phyloP scores from a whole-genome alignment of 2,797 vertebrate species.

The Pseudochirops cupreus region DNA sequence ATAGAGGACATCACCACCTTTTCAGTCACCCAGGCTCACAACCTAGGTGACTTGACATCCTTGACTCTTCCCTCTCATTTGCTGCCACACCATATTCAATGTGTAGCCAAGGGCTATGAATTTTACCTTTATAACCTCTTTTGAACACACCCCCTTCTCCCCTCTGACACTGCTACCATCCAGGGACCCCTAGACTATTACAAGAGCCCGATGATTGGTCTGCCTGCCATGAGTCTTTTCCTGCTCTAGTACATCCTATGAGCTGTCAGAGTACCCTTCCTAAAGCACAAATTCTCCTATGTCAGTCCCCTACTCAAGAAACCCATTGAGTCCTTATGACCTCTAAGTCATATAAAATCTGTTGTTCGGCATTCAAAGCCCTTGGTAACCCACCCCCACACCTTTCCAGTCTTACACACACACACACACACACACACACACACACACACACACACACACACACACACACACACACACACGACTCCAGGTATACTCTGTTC shows the following conservation, averaged over 20 bases:
- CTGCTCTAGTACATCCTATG: not conserved
- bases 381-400: not conserved
- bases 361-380: not conserved
- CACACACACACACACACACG: no score
- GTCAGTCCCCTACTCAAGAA: not conserved
- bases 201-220: not conserved
- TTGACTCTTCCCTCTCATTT: not conserved
- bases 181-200: not conserved
- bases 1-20: not conserved
- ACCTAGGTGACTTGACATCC: not conserved
- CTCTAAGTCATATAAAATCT: not conserved
- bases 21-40: not conserved
- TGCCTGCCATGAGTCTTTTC: not conserved
- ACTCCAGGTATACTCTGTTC: not conserved
- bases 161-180: not conserved
- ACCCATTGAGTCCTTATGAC: not conserved
- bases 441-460: no score
- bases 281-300: not conserved
- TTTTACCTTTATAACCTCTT: not conserved
- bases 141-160: not conserved
- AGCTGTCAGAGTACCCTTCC: not conserved
- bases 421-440: no score
- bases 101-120: not conserved
- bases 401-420: not conserved
- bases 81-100: not conserved